Evolutionary conservation across 2,113 vertebrate species (phyloP).

Genomic region (Podocnemis expansa): DNA sequence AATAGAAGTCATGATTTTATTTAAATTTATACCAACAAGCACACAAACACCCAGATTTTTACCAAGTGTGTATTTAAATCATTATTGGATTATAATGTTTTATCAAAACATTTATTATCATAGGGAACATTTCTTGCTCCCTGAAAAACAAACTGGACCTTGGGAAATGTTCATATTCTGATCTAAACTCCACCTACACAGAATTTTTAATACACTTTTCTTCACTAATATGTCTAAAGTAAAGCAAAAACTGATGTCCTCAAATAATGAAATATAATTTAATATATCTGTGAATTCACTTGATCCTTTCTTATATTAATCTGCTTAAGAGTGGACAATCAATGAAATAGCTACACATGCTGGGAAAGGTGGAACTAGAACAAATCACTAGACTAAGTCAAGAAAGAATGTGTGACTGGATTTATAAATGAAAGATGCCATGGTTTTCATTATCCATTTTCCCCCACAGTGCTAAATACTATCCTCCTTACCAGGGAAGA

Average conservation of each 20-base stretch:
- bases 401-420: background rate
- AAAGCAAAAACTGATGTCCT: background rate
- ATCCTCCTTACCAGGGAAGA: background rate
- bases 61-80: background rate
- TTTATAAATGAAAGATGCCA: background rate
- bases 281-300: slow-evolving; percentile 15
- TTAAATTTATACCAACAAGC: background rate
- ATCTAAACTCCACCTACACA: background rate
- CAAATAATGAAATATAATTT: background rate
- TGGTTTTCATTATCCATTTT: background rate
- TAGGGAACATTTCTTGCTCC: background rate
- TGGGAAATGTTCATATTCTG: background rate
- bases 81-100: background rate
- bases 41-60: background rate
- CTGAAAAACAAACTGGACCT: background rate
- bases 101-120: background rate
- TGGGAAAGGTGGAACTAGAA: background rate
- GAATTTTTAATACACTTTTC: background rate
- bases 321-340: background rate
- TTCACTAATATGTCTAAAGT: background rate
- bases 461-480: background rate
- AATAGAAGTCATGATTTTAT: background rate
- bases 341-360: accelerated
- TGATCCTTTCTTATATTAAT: background rate
- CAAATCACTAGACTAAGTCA: background rate